Evolutionary conservation across 2,113 vertebrate species (phyloP).

Genomic region (Alethe diademata): DNA sequence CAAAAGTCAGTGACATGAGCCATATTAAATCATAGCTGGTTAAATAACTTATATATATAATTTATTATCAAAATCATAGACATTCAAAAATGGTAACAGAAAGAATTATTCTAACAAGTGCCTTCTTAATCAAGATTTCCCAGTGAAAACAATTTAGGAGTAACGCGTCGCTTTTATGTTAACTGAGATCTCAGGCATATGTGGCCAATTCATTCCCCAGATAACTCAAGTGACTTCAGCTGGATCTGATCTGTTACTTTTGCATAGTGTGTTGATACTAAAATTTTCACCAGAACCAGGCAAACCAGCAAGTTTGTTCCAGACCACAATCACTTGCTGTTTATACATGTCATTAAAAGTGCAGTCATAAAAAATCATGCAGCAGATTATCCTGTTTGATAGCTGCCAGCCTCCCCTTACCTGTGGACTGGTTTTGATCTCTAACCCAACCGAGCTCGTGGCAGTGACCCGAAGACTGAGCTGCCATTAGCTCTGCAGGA

Average conservation of each 20-base stretch:
- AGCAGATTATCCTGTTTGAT: slow-evolving; percentile 32
- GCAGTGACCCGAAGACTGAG: slow-evolving; percentile 22
- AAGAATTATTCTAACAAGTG: neutral
- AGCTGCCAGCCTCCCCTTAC: neutral
- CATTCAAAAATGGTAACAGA: neutral
- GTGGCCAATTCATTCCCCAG: neutral
- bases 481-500: slow-evolving; percentile 44
- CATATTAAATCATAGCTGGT: neutral
- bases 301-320: slow-evolving; percentile 23
- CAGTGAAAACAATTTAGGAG: neutral
- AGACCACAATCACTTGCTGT: neutral
- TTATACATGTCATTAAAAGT: neutral
- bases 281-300: slow-evolving; percentile 28
- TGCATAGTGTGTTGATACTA: neutral
- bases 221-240: neutral
- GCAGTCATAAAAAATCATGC: neutral
- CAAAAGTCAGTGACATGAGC: neutral
- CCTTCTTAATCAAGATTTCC: neutral
- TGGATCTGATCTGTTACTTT: neutral
- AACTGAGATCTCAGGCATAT: neutral
- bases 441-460: slow-evolving; percentile 9
- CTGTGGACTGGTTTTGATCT: neutral
- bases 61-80: neutral
- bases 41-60: neutral
- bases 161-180: neutral